phyloP scores from a whole-genome alignment of 2,888 invertebrate genomes.

The Chesias legatella region DNA sequence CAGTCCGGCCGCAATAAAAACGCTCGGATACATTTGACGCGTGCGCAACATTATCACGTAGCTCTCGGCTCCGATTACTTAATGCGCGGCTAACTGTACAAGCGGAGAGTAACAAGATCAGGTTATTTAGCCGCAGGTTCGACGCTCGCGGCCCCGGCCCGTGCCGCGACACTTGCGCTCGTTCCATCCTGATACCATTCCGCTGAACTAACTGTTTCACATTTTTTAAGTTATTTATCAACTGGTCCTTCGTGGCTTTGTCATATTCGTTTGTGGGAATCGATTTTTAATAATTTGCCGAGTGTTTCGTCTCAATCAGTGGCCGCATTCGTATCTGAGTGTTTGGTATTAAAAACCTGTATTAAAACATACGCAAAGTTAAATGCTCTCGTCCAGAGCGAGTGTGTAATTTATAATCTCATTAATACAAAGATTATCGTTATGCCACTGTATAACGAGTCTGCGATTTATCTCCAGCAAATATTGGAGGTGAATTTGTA shows the following conservation, averaged over 20 bases:
- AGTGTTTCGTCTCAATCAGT: too few species aligned
- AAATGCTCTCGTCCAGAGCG: constrained; percentile 21
- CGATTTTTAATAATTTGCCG: too few species aligned
- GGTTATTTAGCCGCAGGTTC: constrained; percentile 71
- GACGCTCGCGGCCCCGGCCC: constrained; percentile 61
- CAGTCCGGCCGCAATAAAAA: constrained; percentile 71
- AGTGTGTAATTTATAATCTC: constrained; percentile 37
- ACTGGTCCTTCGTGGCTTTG: too few species aligned
- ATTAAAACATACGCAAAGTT: constrained; percentile 15
- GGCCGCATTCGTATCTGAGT: too few species aligned
- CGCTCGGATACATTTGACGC: constrained; percentile 78
- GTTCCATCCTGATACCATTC: constrained; percentile 2
- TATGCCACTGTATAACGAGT: constrained; percentile 58
- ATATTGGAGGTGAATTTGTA: constrained; percentile 69
- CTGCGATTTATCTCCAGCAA: constrained; percentile 66
- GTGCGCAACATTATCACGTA: constrained; percentile 77
- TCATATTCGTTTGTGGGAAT: not conserved
- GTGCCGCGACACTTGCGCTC: constrained; percentile 13
- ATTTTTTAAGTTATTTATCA: too few species aligned
- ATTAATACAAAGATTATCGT: constrained; percentile 45
- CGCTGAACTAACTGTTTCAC: constrained; percentile 5
- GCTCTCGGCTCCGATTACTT: constrained; percentile 77
- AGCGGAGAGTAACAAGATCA: constrained; percentile 70
- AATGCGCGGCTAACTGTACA: constrained; percentile 76
- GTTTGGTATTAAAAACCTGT: constrained; percentile 13